These are phyloP conservation scores for Meloidogyne exigua DNA, from an alignment of 1,140 invertebrate species.

Conservation along the genomic window DNA sequence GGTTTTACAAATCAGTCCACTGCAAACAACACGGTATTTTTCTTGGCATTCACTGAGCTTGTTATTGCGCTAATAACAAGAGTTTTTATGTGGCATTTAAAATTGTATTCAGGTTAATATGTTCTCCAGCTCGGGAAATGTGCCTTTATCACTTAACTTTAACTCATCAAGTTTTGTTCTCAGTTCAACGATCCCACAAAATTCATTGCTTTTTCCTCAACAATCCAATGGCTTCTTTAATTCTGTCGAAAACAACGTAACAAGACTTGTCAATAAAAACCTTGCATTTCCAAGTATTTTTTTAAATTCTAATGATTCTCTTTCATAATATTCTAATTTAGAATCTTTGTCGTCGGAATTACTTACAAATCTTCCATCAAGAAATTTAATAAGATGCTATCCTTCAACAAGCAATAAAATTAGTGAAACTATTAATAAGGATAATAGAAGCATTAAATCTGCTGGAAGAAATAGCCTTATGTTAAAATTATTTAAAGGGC, in stretches of 20 bases:
- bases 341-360: background rate
- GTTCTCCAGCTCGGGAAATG: background rate
- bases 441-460: constrained; percentile 7
- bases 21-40: background rate
- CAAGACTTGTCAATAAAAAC: background rate
- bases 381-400: background rate
- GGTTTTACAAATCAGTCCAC: background rate
- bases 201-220: background rate
- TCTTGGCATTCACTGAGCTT: too few relatives aligned
- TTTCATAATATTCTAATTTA: too few relatives aligned
- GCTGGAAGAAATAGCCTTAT: constrained; percentile 38
- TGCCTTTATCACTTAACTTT: background rate
- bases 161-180: background rate
- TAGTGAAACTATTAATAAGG: background rate
- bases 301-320: background rate
- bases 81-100: background rate
- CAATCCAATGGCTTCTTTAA: background rate
- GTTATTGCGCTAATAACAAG: too few relatives aligned
- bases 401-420: background rate
- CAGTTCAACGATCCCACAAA: background rate
- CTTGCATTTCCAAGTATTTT: background rate
- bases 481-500: constrained; percentile 31
- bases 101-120: background rate
- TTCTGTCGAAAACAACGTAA: background rate
- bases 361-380: background rate